Conservation (phyloP, 2,797 vertebrate species). For the Thripadectes ignobilis region DNA sequence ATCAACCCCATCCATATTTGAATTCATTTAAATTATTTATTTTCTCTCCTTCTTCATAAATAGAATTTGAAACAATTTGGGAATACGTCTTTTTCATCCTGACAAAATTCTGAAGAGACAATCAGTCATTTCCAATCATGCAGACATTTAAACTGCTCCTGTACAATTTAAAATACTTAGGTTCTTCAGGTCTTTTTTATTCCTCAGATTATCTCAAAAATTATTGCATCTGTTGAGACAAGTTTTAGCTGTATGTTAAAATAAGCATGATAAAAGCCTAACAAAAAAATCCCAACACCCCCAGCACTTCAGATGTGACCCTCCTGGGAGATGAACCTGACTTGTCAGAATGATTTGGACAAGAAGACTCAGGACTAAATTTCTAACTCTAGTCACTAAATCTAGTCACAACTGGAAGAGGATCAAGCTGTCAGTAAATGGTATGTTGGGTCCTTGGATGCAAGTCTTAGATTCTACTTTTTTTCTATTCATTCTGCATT, state of each 20-base stretch:
- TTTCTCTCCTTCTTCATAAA: neutral
- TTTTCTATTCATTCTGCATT: no score
- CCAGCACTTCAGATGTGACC: neutral
- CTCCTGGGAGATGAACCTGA: no score
- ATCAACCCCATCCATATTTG: rapidly evolving
- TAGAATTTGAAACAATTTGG: neutral
- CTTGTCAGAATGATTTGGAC: no score
- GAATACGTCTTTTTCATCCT: neutral
- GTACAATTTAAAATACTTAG: neutral
- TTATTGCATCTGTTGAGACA: neutral
- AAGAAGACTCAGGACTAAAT: no score
- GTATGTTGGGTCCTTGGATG: no score
- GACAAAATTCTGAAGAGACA: neutral
- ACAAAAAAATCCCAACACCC: neutral
- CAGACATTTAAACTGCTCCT: neutral
- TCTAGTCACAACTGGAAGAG: no score
- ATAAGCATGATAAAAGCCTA: neutral
- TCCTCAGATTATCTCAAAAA: neutral
- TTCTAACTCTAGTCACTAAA: no score
- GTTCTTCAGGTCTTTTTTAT: neutral
- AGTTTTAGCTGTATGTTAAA: neutral
- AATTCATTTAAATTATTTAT: neutral
- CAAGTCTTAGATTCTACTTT: no score
- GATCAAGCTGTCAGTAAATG: no score
- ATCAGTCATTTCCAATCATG: neutral